Evolutionary conservation across 2,113 vertebrate genomes (phyloP).

Genomic region (Rhombomys opimus): DNA sequence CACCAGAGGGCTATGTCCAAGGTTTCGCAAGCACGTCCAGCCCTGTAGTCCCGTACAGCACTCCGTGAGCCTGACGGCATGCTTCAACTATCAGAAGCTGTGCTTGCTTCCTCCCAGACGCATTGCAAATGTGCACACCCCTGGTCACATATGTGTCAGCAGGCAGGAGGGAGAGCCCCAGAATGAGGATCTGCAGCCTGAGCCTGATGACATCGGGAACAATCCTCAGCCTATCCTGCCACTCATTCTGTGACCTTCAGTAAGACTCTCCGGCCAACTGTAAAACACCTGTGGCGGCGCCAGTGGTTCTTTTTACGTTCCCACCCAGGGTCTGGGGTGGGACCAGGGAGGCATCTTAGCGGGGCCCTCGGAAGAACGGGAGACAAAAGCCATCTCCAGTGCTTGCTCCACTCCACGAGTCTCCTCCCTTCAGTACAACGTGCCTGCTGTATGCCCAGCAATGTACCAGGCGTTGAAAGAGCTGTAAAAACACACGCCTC

Average conservation of each 20-base stretch:
- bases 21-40: background rate
- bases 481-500: slow-evolving; percentile 14
- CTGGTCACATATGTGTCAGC: too few relatives aligned
- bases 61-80: slow-evolving; percentile 37
- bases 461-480: background rate
- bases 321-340: background rate
- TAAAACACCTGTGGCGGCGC: background rate
- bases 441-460: background rate
- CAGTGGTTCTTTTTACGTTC: background rate
- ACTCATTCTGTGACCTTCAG: background rate
- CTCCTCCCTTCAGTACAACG: background rate
- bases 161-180: background rate
- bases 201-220: background rate
- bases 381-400: background rate
- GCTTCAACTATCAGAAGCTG: background rate
- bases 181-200: background rate
- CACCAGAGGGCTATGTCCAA: accelerated
- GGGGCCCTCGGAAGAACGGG: background rate
- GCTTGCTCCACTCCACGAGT: background rate
- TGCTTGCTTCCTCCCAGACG: slow-evolving; percentile 22
- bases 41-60: background rate
- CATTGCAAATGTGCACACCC: background rate
- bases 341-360: background rate
- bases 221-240: background rate
- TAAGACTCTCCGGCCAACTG: slow-evolving; percentile 29